Conservation (phyloP, 2,888 invertebrate genomes). For the Nomada flava region DNA sequence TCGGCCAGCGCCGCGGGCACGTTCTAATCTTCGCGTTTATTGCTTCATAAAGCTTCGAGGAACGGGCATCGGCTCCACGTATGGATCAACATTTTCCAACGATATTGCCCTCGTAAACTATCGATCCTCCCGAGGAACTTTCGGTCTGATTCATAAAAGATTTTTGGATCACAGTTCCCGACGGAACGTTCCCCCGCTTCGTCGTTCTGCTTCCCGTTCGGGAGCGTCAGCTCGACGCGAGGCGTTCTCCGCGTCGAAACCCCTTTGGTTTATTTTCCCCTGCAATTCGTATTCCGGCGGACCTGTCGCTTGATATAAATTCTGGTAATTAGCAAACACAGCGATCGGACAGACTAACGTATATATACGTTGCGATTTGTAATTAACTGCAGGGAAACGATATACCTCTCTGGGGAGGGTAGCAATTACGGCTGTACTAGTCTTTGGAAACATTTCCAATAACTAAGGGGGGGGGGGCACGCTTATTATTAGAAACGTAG, state of each 20-base stretch:
- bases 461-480: neutral
- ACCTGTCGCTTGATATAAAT: conserved; percentile 23
- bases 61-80: conserved; percentile 14
- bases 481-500: conserved; percentile 21
- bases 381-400: conserved; percentile 29
- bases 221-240: neutral
- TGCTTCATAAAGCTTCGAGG: conserved; percentile 44
- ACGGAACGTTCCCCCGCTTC: neutral
- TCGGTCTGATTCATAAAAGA: conserved; percentile 34
- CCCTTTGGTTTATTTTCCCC: neutral
- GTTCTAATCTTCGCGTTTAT: conserved; percentile 57
- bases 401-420: conserved; percentile 2
- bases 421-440: conserved; percentile 21
- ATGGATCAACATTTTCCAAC: conserved; percentile 48
- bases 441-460: conserved; percentile 33
- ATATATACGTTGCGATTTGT: conserved; percentile 35
- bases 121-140: conserved; percentile 42
- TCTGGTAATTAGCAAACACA: conserved; percentile 36
- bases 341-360: conserved; percentile 12
- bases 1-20: neutral
- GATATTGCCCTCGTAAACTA: conserved; percentile 57
- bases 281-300: neutral
- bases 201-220: neutral
- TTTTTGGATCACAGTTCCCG: conserved; percentile 7
- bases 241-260: neutral